A percentile compares a stretch with the other conserved stretches of the same genome.
These are phyloP conservation scores for Ageneiosus marmoratus DNA, from an alignment of 2,113 vertebrate genomes.

Conservation along the genomic window DNA sequence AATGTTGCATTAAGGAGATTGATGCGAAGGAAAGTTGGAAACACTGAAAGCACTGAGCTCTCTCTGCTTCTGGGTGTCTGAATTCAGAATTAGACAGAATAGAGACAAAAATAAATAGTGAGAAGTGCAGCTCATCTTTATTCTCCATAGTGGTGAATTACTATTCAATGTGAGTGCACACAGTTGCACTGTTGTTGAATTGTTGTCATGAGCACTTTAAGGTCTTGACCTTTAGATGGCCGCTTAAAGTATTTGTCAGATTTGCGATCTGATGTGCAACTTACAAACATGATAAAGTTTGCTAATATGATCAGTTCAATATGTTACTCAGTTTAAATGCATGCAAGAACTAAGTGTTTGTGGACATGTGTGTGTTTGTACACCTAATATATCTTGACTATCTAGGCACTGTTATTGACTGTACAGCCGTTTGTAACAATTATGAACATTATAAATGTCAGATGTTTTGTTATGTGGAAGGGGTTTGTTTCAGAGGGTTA, in stretches of 20 bases:
- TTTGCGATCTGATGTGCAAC: background rate
- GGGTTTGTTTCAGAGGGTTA: background rate
- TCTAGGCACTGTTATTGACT: constrained; percentile 7
- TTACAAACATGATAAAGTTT: background rate
- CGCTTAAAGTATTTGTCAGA: background rate
- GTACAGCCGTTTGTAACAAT: background rate
- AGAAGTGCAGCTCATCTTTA: constrained; percentile 20
- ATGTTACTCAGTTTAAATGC: constrained; percentile 17
- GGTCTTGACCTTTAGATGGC: background rate
- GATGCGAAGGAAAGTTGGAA: background rate
- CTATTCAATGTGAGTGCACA: constrained; percentile 3
- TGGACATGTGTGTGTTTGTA: constrained; percentile 2
- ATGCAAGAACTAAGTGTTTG: constrained; percentile 4
- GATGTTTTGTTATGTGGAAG: background rate
- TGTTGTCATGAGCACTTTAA: constrained; percentile 38
- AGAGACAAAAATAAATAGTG: background rate
- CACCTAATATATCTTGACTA: background rate
- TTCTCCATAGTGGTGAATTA: background rate
- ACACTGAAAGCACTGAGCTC: background rate
- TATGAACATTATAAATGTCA: background rate
- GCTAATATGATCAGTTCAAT: background rate
- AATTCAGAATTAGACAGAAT: background rate
- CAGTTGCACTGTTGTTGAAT: background rate
- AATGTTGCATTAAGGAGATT: background rate
- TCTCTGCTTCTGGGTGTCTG: background rate